Evolutionary conservation across 1,140 invertebrate species (phyloP).

Genomic region (Drosophila pseudoananassae): DNA sequence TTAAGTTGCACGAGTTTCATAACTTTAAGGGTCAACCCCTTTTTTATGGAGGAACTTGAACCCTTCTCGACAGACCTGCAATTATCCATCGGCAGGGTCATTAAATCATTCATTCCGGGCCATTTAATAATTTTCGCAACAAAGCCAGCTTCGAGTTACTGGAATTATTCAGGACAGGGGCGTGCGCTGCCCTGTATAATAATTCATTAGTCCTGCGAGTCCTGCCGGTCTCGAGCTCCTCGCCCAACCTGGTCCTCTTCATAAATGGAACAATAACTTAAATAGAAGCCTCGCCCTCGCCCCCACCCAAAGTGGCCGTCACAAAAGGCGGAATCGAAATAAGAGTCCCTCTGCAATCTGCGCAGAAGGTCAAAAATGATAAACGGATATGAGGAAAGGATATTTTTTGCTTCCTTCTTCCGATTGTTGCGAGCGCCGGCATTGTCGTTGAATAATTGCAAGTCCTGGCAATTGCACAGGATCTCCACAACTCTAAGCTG

Average conservation of each 20-base stretch:
- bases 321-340: slow-evolving; percentile 45
- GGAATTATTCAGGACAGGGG: slow-evolving; percentile 30
- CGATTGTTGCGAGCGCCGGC: slow-evolving; percentile 49
- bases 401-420: slow-evolving; percentile 62
- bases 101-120: slow-evolving; percentile 83
- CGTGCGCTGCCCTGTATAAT: slow-evolving; percentile 60
- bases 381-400: slow-evolving; percentile 82
- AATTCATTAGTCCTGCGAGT: slow-evolving; percentile 67
- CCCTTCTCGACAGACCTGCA: slow-evolving; percentile 62
- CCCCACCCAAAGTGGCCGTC: slow-evolving; percentile 17
- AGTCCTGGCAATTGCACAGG: slow-evolving; percentile 60
- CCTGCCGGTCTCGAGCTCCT: background rate
- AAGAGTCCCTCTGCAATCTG: slow-evolving; percentile 14
- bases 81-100: slow-evolving; percentile 66
- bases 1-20: slow-evolving; percentile 9
- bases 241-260: slow-evolving; percentile 36
- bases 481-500: slow-evolving; percentile 72
- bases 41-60: slow-evolving; percentile 22
- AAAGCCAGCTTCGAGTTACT: slow-evolving; percentile 27
- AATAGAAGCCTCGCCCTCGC: slow-evolving; percentile 38
- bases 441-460: slow-evolving; percentile 78
- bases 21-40: slow-evolving; percentile 59
- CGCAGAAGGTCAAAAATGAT: slow-evolving; percentile 83
- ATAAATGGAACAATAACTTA: slow-evolving; percentile 78
- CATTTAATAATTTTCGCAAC: slow-evolving; percentile 81